Conservation (phyloP, 2,888 invertebrate species). For the Embidobia sp. region DNA sequence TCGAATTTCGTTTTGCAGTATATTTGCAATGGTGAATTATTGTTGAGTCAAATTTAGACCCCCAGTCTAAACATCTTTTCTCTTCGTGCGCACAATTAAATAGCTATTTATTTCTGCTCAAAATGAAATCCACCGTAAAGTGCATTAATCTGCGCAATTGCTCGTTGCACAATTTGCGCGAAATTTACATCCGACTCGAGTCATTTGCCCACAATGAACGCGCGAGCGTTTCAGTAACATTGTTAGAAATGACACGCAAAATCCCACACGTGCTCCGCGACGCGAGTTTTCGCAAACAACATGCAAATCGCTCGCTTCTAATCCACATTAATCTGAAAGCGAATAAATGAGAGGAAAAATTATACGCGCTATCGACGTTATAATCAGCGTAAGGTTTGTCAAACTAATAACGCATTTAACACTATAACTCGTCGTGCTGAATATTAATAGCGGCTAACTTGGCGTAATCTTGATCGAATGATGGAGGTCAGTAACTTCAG, state of each 20-base stretch:
- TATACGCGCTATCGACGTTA: conserved; percentile 8
- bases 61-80: too few species aligned
- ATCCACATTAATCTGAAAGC: conserved; percentile 16
- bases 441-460: conserved; percentile 54
- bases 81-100: too few species aligned
- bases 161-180: too few species aligned
- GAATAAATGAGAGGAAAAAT: conserved; percentile 5
- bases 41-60: too few species aligned
- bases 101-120: too few species aligned
- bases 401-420: conserved; percentile 56
- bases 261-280: not conserved
- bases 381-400: conserved; percentile 30
- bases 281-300: conserved; percentile 11
- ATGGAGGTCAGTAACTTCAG: conserved; percentile 66
- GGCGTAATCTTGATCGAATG: conserved; percentile 60
- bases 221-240: not conserved
- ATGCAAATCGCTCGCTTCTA: conserved; percentile 21
- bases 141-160: too few species aligned
- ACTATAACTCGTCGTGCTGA: conserved; percentile 30
- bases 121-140: too few species aligned
- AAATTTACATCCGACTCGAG: too few species aligned
- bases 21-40: too few species aligned
- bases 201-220: not conserved
- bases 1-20: too few species aligned
- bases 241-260: not conserved